Evolutionary conservation across 2,797 vertebrate genomes (phyloP), one percentile per base, ranked within the genome.

Genomic region (Parotocinclus haroldoi): DNA sequence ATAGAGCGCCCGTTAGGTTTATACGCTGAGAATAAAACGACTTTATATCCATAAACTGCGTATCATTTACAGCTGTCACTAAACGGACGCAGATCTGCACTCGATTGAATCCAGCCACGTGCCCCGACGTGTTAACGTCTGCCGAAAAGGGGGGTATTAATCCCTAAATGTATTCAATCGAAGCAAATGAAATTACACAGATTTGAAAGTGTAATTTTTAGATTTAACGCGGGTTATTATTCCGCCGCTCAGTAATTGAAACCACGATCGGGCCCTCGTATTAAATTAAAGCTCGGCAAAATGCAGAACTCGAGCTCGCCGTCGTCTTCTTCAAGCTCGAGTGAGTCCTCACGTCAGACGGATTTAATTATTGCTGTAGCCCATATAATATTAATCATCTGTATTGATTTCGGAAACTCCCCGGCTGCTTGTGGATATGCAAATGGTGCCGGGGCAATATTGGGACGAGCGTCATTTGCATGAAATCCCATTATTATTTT

Each of bases 341-440:
- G 78, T 88, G 86, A 86, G 78, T 86, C 80, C 73, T 75, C 76
- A 85, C 86, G 84, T 89, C 86, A 85, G 83, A 88, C 85, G 83
- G 79, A 88, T 89, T 85, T 87, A 90, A 91, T 91, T 90, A 91
- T 90, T 89, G 83, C 85, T 87, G 80, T 79, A 81, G 82, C 83
- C 80, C 84, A 89, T 91, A 84, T 87, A 87, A 90, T 91, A 91
- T 91, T 90, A 91, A 91, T 90, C 87, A 86, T 87, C 87, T 89
- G 86, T 91, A 91, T 90, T 90, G 90, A 91, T 90, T 90, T 87
- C 86, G 89, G 87, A 27, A 89, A 87, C 82, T 87, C 89, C 87
- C 85, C 83, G 77, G 78, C 83, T 84, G 83, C 87, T 84, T 78
- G 83, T 87, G 87, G 83, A 86, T 88, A 89, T 91, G 89, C 80